Evolutionary conservation across 1,140 invertebrate species (phyloP), one percentile per base, ranked within the genome.

Genomic region (Trinorchestia longiramus): DNA sequence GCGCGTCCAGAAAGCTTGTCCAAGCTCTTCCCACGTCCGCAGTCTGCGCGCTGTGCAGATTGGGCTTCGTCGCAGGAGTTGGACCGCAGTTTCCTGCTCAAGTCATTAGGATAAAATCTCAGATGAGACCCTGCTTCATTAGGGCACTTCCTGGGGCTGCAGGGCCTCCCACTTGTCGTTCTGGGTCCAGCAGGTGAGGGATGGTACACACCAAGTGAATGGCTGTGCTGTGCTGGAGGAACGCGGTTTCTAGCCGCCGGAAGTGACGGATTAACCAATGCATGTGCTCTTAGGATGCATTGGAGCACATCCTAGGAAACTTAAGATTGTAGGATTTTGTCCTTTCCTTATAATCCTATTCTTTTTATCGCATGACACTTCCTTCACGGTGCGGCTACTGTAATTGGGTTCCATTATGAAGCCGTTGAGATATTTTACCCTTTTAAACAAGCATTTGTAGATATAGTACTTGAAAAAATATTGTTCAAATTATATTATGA

Each of bases 41-140:
- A 43, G n/a, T 42, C n/a, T 42, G 41, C 43, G 88, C 88, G 41
- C 23, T 6, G 88, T 17, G n/a, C 41, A 42, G 28, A 43, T 43
- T 90, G 88, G 43, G 88, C 88, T 36, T 77, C 62, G 11, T 77
- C 43, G 92, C 44, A 19, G 3, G 43, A 6, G 1, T 47, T 43
- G 43, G 36, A 94, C 92, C 92, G 44, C 92, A 94, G 92, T 94
- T 94, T 94, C 92, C 92, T 94, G 92, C 92, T 94, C 92, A 94
- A 94, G 92, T 94, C 92, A 94, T 94, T 94, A 94, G 92, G 43
- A 94, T 94, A 94, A 94, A 94, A 94, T 94, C 92, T 94, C 92
- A 94, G 43, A 94, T 47, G 43, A 94, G 92, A 47, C 43, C 92
- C 44, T 45, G 92, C 92, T 45, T 94, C 92, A 94, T 94, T 94